Conservation (phyloP, 2,797 vertebrate genomes). For the Lophotriccus pileatus region DNA sequence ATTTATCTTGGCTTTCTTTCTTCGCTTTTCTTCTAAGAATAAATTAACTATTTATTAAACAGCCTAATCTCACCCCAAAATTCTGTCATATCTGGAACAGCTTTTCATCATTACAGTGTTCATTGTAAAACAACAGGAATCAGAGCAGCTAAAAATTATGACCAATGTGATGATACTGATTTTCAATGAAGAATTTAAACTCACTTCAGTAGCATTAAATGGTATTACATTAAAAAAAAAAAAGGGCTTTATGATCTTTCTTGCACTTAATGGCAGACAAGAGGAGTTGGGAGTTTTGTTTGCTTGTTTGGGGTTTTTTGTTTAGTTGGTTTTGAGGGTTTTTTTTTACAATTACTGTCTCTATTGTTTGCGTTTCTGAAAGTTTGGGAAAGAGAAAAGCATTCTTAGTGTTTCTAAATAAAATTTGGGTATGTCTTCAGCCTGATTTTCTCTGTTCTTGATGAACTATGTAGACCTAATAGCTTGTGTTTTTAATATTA, state of each 20-base stretch:
- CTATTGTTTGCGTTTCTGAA: neutral
- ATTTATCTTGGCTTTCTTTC: neutral
- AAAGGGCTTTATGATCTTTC: neutral
- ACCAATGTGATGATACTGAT: neutral
- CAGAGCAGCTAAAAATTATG: neutral
- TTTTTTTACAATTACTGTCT: neutral
- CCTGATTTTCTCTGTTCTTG: neutral
- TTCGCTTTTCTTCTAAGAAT: neutral
- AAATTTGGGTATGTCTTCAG: neutral
- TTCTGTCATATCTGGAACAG: neutral
- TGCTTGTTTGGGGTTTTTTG: rapidly evolving
- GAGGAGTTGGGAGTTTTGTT: rapidly evolving
- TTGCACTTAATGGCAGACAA: neutral
- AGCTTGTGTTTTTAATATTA: neutral
- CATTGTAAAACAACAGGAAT: neutral
- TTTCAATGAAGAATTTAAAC: neutral
- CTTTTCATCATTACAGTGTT: neutral
- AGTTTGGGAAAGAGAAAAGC: neutral
- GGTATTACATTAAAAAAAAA: neutral
- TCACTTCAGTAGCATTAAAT: neutral
- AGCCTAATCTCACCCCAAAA: neutral
- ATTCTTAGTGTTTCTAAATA: neutral
- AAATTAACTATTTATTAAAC: neutral
- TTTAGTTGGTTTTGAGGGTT: neutral
- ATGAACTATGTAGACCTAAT: neutral